Conservation (phyloP, 2,888 invertebrate genomes). For the Ligdia adustata region DNA sequence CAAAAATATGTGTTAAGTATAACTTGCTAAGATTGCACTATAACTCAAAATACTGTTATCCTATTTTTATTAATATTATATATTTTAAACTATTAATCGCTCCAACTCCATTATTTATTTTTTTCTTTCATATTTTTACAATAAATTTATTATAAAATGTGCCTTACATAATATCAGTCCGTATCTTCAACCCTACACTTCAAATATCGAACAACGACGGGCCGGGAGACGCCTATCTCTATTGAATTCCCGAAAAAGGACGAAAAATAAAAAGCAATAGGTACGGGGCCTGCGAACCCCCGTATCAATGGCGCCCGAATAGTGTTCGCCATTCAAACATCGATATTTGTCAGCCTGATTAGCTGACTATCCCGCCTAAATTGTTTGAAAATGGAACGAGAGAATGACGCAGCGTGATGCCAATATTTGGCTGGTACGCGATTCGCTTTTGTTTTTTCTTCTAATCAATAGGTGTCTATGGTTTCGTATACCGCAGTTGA, state of each 20-base stretch:
- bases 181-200: slow-evolving; percentile 63
- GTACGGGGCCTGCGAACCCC: slow-evolving; percentile 40
- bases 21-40: no score
- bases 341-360: slow-evolving; percentile 81
- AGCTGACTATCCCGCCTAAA: slow-evolving; percentile 63
- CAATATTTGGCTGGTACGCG: slow-evolving; percentile 46
- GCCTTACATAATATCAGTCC: slow-evolving; percentile 19
- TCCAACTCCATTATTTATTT: no score
- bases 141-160: no score
- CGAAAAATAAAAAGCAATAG: slow-evolving; percentile 67
- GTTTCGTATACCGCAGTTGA: background rate
- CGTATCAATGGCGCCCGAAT: slow-evolving; percentile 66
- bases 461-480: slow-evolving; percentile 15
- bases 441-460: slow-evolving; percentile 45
- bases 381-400: slow-evolving; percentile 54
- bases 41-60: no score
- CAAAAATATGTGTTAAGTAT: no score
- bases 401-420: slow-evolving; percentile 75
- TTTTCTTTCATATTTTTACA: no score
- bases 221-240: slow-evolving; percentile 76
- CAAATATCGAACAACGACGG: slow-evolving; percentile 69
- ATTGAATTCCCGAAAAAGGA: slow-evolving; percentile 81
- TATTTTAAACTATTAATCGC: no score
- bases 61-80: no score
- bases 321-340: slow-evolving; percentile 68